A percentile compares a stretch with the other conserved stretches of the same genome.
Conservation (phyloP, 92 coral and sea anemone species). For the Phenganax stokvisi region DNA sequence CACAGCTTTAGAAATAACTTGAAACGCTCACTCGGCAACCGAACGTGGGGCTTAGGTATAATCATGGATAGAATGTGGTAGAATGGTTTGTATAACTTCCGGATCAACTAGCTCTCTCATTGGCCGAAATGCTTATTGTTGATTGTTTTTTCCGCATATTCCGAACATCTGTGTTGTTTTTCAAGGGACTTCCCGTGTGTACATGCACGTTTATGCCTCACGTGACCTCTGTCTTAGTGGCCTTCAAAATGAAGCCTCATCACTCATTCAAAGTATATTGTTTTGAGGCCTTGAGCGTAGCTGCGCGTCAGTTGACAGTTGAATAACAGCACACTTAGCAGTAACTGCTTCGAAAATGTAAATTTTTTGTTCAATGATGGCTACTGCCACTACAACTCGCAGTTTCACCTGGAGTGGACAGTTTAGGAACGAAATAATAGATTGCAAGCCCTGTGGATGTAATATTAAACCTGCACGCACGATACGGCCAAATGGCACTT, state of each 20-base stretch:
- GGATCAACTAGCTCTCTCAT: neutral
- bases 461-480: constrained; percentile 8
- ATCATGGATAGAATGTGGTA: neutral
- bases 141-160: neutral
- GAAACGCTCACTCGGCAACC: no score
- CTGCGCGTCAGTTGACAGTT: neutral
- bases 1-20: no score
- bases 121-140: neutral
- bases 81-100: neutral
- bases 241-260: neutral
- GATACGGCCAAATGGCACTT: constrained; percentile 4
- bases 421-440: neutral
- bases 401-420: constrained; percentile 18
- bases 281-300: neutral
- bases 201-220: constrained; percentile 1
- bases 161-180: no score
- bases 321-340: neutral
- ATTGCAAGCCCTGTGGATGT: neutral
- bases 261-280: neutral
- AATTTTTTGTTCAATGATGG: constrained; percentile 6
- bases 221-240: constrained; percentile 3
- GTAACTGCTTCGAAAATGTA: neutral
- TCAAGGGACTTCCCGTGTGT: constrained; percentile 6
- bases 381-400: constrained; percentile 25
- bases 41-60: neutral